Percentiles rank a stretch among this genome's conserved stretches.
Evolutionary conservation across 2,797 vertebrate species (phyloP).

Genomic region (Sebastes taczanowskii): DNA sequence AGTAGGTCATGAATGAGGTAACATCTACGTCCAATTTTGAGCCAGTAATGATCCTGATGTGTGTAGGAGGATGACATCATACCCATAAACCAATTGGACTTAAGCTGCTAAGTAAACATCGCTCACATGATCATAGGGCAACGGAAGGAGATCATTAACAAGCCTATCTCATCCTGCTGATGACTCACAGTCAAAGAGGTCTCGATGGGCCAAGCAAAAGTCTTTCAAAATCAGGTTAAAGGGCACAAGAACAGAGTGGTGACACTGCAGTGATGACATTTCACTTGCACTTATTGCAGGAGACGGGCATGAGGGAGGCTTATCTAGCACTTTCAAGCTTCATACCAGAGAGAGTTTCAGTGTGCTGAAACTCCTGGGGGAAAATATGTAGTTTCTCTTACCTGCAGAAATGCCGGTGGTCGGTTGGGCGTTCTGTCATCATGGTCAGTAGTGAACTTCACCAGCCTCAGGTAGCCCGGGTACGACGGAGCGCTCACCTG

Average conservation of each 20-base stretch:
- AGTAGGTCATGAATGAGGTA: neutral
- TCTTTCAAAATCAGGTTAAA: constrained; percentile 69
- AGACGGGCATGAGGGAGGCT: neutral
- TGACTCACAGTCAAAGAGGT: constrained; percentile 30
- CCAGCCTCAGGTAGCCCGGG: constrained; percentile 94
- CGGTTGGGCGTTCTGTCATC: constrained; percentile 79
- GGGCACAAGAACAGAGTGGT: constrained; percentile 14
- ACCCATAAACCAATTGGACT: constrained; percentile 44
- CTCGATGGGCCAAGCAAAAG: constrained; percentile 10
- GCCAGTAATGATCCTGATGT: neutral
- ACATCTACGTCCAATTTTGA: neutral
- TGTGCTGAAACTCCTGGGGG: neutral
- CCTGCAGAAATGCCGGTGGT: constrained; percentile 96
- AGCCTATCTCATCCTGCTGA: constrained; percentile 35
- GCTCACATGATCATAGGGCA: constrained; percentile 46
- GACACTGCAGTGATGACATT: constrained; percentile 18
- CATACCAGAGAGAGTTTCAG: neutral
- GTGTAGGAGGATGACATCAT: constrained; percentile 35
- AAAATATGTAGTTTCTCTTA: constrained; percentile 57
- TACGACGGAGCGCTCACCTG: constrained; percentile 97
- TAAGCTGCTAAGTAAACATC: constrained; percentile 30
- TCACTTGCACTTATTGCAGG: constrained; percentile 17
- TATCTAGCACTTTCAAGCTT: neutral
- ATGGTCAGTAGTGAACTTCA: constrained; percentile 88
- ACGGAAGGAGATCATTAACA: constrained; percentile 43